Base-by-base conservation (phyloP, 2,888 invertebrate species). In the Belgica antarctica region DNA sequence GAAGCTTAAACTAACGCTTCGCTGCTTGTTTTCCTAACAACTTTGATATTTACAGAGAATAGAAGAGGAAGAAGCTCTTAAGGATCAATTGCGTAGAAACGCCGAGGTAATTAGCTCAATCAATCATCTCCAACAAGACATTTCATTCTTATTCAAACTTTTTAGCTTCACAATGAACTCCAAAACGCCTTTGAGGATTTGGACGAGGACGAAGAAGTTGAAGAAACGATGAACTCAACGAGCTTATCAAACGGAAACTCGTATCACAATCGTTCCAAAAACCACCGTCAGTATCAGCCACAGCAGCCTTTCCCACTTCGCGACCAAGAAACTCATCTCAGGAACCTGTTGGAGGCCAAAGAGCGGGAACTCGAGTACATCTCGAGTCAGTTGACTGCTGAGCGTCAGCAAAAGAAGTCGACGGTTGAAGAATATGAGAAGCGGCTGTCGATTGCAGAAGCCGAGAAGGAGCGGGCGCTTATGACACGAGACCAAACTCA, bases 131-230 rank as follows among this genome's bases (percentile, higher is more conserved):
- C 31, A n/a, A 70, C 34, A 8, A 10, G 19, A 62, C n/a, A 22
- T 41, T 2, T 27, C 34, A 19, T 31, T 52, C 59, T 22, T 62
- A 66, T 65, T n/a, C 31, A 71, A 75, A 73, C 52, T 22, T 80
- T 82, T 71, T 74, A 89, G 89, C 77, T 89, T 34, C 82, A 86
- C 73, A 82, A 86, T 75, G 80, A 87, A 72, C 77, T 89, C 70
- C 83, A 82, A 72, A 85, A 85, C 76, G 88, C 85, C n/a, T 86
- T 89, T 75, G 86, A 87, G 73, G 88, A 89, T 75, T 81, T 89
- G 71, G 86, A 87, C 71, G 87, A 88, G 71, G 87, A 87, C 73
- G 86, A 87, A 72, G 85, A 81, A 41, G 84, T 83, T 71, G 84
- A 86, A 71, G 86, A 86, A 12, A 82, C 85, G 57, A 82, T 86